These are phyloP conservation scores for Leptinotarsa texana DNA, from an alignment of 1,140 invertebrate genomes.

Conservation along the genomic window DNA sequence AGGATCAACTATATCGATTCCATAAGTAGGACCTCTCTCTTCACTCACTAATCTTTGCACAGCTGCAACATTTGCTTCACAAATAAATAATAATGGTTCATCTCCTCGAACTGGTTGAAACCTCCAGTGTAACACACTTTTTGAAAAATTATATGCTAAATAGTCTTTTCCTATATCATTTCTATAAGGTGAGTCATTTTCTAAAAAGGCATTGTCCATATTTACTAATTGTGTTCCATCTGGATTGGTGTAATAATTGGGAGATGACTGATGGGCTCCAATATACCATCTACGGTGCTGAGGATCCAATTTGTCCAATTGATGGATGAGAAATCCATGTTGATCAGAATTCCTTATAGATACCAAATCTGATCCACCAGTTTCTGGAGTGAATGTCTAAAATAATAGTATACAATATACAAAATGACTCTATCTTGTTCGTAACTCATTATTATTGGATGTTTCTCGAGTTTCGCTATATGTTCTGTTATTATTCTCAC, in stretches of 20 bases:
- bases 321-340: constrained; percentile 81
- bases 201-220: constrained; percentile 81
- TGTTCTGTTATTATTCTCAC: too few species aligned
- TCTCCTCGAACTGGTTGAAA: constrained; percentile 77
- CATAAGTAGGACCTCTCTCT: constrained; percentile 83
- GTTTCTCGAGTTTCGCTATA: too few species aligned
- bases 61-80: constrained; percentile 75
- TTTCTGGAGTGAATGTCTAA: constrained; percentile 54
- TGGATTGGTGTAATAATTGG: constrained; percentile 82
- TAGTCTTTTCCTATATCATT: constrained; percentile 59
- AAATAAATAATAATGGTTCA: constrained; percentile 82
- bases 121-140: constrained; percentile 77
- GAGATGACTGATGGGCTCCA: constrained; percentile 72
- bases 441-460: too few species aligned
- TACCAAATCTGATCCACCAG: constrained; percentile 78
- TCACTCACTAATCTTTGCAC: constrained; percentile 70
- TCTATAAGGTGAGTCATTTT: constrained; percentile 55
- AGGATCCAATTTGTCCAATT: constrained; percentile 79
- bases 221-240: constrained; percentile 76
- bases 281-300: constrained; percentile 87
- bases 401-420: constrained; percentile 23
- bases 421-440: too few species aligned
- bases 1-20: constrained; percentile 73
- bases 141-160: constrained; percentile 71
- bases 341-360: constrained; percentile 82